These are phyloP conservation scores for Rotaria socialis DNA, from an alignment of 2,888 invertebrate genomes.

Conservation along the genomic window DNA sequence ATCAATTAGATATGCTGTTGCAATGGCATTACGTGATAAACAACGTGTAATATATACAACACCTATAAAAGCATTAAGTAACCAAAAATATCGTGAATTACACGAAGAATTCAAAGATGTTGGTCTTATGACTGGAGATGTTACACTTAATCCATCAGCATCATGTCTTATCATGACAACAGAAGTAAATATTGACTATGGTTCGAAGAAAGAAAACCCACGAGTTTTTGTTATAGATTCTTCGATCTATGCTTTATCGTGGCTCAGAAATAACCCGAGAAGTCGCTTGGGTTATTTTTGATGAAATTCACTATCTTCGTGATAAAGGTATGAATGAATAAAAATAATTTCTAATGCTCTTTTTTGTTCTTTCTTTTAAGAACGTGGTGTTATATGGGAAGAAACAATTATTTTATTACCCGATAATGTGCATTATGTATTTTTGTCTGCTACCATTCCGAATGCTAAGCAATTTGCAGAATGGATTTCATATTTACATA, in stretches of 20 bases:
- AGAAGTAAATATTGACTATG: slow-evolving; percentile 62
- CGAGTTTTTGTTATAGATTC: slow-evolving; percentile 65
- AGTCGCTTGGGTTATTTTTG: slow-evolving; percentile 99
- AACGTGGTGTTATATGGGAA: slow-evolving; percentile 96
- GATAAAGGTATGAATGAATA: slow-evolving; percentile 67
- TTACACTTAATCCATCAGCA: slow-evolving; percentile 95
- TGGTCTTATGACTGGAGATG: slow-evolving; percentile 95
- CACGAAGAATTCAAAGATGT: slow-evolving; percentile 93
- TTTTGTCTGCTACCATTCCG: slow-evolving; percentile 96
- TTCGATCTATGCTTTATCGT: slow-evolving; percentile 93
- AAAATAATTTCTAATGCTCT: not conserved
- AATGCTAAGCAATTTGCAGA: slow-evolving; percentile 82
- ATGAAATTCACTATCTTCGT: slow-evolving; percentile 99
- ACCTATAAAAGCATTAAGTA: slow-evolving; percentile 96
- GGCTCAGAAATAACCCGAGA: slow-evolving; percentile 98
- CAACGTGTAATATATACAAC: slow-evolving; percentile 98
- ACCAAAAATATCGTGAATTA: slow-evolving; percentile 97
- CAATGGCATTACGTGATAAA: slow-evolving; percentile 82
- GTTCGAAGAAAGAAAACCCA: too few species aligned
- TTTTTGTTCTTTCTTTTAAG: slow-evolving; percentile 8
- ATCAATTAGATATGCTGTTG: slow-evolving; percentile 74
- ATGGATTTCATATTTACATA: slow-evolving; percentile 73
- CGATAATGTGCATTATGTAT: slow-evolving; percentile 95
- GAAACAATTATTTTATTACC: slow-evolving; percentile 94
- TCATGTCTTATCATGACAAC: slow-evolving; percentile 99